Percentiles rank a stretch among this genome's conserved stretches.
phyloP scores from a whole-genome alignment of 1,140 invertebrate species.

The Euborellia annulipes region DNA sequence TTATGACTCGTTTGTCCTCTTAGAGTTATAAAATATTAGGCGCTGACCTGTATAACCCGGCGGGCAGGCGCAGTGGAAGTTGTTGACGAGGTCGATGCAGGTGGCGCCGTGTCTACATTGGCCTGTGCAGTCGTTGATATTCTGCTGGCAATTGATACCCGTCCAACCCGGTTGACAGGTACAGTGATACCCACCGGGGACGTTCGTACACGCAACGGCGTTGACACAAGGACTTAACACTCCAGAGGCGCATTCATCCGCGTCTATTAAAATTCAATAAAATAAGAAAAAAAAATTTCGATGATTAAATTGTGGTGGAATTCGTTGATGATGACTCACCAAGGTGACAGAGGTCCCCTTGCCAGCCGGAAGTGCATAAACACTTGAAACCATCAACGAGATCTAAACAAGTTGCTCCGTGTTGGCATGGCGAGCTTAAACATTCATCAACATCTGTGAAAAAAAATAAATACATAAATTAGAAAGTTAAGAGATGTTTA shows the following conservation, averaged over 20 bases:
- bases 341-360: conserved; percentile 60
- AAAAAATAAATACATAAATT: too few species aligned
- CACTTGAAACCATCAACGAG: conserved; percentile 58
- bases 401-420: conserved; percentile 71
- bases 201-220: conserved; percentile 59
- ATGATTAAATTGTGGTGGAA: too few species aligned
- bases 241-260: conserved; percentile 30
- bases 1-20: too few species aligned
- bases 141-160: conserved; percentile 69
- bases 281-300: too few species aligned
- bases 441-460: conserved; percentile 67
- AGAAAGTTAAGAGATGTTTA: too few species aligned
- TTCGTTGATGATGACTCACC: conserved; percentile 33
- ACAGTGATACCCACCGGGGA: conserved; percentile 69
- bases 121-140: conserved; percentile 76
- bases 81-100: conserved; percentile 68
- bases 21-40: too few species aligned
- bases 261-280: conserved; percentile 28
- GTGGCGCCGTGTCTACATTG: conserved; percentile 76
- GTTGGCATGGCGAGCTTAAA: conserved; percentile 63
- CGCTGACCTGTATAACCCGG: conserved; percentile 61
- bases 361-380: conserved; percentile 64
- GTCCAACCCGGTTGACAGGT: conserved; percentile 70
- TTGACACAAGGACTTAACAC: conserved; percentile 54
- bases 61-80: conserved; percentile 67